A percentile compares a stretch with the other conserved stretches of the same genome.
Evolutionary conservation across 2,888 invertebrate species (phyloP).

Genomic region (Pomacea canaliculata): DNA sequence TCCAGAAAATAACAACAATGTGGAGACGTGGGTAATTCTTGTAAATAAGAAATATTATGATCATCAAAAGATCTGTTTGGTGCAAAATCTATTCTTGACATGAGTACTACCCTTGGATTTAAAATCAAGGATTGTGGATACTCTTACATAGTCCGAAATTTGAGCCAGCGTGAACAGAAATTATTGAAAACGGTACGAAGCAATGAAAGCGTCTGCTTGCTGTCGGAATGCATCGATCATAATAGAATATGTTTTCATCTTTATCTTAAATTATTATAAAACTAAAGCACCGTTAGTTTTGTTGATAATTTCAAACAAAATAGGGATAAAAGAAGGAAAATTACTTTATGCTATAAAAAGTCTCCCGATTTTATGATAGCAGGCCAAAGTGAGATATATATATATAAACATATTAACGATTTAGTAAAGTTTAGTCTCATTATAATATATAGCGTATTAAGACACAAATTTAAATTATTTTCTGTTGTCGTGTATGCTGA

Average conservation of each 20-base stretch:
- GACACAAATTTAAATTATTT: too few species aligned
- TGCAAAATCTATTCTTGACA: conserved; percentile 26
- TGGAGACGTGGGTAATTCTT: background rate
- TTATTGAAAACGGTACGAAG: conserved; percentile 21
- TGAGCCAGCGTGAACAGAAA: conserved; percentile 37
- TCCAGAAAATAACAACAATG: conserved; percentile 29
- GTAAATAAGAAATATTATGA: background rate
- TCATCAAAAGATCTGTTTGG: background rate
- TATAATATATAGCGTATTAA: too few species aligned
- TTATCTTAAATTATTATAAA: background rate
- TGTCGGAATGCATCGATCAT: too few species aligned
- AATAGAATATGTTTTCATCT: background rate
- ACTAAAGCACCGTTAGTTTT: too few species aligned
- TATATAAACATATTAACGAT: too few species aligned
- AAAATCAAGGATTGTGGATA: conserved; percentile 41
- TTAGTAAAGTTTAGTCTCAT: too few species aligned
- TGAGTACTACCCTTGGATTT: conserved; percentile 44
- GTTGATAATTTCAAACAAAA: background rate
- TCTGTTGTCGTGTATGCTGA: too few species aligned
- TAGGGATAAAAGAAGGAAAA: too few species aligned
- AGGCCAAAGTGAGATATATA: too few species aligned
- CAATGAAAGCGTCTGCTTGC: background rate
- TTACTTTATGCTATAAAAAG: too few species aligned
- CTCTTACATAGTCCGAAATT: conserved; percentile 28
- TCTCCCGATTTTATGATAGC: too few species aligned